phyloP scores from a whole-genome alignment of 1,140 invertebrate genomes.

The Heliothis subflexa region DNA sequence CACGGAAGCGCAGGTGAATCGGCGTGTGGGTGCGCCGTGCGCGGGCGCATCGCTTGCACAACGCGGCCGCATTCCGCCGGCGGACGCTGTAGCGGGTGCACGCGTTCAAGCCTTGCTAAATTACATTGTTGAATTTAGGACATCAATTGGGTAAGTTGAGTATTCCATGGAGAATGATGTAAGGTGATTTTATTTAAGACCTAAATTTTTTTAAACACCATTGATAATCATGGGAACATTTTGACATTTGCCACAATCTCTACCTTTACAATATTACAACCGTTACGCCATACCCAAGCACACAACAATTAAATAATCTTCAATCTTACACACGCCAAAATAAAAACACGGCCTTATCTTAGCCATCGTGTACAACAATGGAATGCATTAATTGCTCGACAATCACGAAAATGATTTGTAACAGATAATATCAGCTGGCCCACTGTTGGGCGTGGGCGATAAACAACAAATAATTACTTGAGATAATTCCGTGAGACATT shows the following conservation, averaged over 20 bases:
- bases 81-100: constrained; percentile 52
- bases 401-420: constrained; percentile 65
- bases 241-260: neutral
- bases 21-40: constrained; percentile 61
- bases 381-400: constrained; percentile 59
- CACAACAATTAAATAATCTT: neutral
- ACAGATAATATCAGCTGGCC: constrained; percentile 60
- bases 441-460: constrained; percentile 53
- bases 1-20: constrained; percentile 72
- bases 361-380: constrained; percentile 39
- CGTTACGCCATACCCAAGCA: neutral
- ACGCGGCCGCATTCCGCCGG: constrained; percentile 69
- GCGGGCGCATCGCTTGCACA: constrained; percentile 62
- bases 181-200: no score
- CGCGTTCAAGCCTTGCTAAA: constrained; percentile 46
- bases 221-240: no score
- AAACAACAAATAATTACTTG: constrained; percentile 57
- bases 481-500: constrained; percentile 58
- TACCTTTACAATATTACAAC: neutral
- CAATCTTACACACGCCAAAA: constrained; percentile 13
- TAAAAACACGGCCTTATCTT: constrained; percentile 23
- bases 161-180: neutral
- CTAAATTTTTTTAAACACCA: no score
- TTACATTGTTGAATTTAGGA: constrained; percentile 1
- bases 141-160: neutral